Evolutionary conservation across 2,888 invertebrate genomes (phyloP), one percentile per base, ranked within the genome.

Genomic region (Andrena camellia): DNA sequence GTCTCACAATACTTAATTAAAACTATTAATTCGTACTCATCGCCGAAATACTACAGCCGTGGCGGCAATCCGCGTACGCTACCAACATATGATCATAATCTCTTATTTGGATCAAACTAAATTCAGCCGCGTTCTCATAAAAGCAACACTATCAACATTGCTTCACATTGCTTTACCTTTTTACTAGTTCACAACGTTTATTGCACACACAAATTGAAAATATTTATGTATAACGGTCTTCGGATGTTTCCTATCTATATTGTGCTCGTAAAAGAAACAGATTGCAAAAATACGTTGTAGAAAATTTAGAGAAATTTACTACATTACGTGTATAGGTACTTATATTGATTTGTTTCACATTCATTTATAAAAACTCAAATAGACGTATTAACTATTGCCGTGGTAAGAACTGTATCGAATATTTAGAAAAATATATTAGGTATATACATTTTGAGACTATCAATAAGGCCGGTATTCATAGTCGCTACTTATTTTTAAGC

Each of bases 61-160:
- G 80, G 86, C 86, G 86, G 86, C 78, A 86, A 83, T 57, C 80
- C 68, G 57, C 64, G 26, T 75, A 69, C 74, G 62, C 74, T 79
- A 70, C 83, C 84, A 83, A 84, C 83, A 83, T 83, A 84, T 79
- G 76, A 77, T 83, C 50, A 42, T 73, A 81, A 81, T 75, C 78
- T 73, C 73, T 84, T 78, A 75, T 81, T 80, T 79, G 68, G 60
- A 63, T 54, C 48, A 71, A 82, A 73, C 63, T 68, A 69, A 73
- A 81, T 83, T 59, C 77, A 82, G 83, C 73, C 72, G 77, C 73
- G 54, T 83, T 67, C 23, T 66, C 82, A 82, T 62, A 50, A 50
- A 42, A 57, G 59, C 72, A 72, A 7, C 33, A 7, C 17, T 33
- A 20, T 60, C 17, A 50, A 42, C n/a, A 13, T 57, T 4, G 42